A percentile compares a stretch with the other conserved stretches of the same genome.
Evolutionary conservation across 2,888 invertebrate species (phyloP).

Genomic region (Drosophila fungiperda): DNA sequence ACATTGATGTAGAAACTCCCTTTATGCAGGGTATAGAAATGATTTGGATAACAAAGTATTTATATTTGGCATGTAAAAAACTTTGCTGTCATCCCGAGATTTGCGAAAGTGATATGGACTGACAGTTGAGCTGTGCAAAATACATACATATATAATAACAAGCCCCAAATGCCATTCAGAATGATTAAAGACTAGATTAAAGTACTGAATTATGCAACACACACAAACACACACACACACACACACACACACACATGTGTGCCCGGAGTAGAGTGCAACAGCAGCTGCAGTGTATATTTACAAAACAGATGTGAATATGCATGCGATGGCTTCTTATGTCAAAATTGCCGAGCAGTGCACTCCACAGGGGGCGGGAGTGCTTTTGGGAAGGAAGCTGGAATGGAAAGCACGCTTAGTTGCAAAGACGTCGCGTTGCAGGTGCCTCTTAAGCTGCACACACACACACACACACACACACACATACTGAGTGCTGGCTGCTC

Average conservation of each 20-base stretch:
- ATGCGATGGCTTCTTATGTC: slow-evolving; percentile 45
- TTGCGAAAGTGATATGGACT: slow-evolving; percentile 48
- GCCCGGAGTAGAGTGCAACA: slow-evolving; percentile 9
- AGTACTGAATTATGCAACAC: slow-evolving; percentile 17
- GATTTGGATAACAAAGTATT: slow-evolving; percentile 39
- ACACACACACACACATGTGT: not conserved
- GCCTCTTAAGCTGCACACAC: slow-evolving; percentile 42
- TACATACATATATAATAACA: slow-evolving; percentile 10
- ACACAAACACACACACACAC: too few relatives aligned
- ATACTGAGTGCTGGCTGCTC: slow-evolving; percentile 35
- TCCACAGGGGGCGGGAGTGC: slow-evolving; percentile 2
- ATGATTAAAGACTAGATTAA: slow-evolving; percentile 51
- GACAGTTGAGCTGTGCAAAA: slow-evolving; percentile 43
- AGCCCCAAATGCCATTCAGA: slow-evolving; percentile 11
- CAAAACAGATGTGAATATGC: slow-evolving; percentile 27
- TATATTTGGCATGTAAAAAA: slow-evolving; percentile 46
- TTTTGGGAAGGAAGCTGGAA: slow-evolving; percentile 12
- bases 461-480: slow-evolving; percentile 4
- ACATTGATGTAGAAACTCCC: not conserved
- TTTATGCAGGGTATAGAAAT: slow-evolving; percentile 20
- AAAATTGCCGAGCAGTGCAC: slow-evolving; percentile 47
- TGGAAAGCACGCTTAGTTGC: slow-evolving; percentile 51
- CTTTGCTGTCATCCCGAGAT: slow-evolving; percentile 49
- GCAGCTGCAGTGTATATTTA: slow-evolving; percentile 27
- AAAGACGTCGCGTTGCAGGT: slow-evolving; percentile 51